A percentile compares a stretch with the other conserved stretches of the same genome.
Evolutionary conservation across 2,797 vertebrate species (phyloP).

Genomic region (Neosilurus hyrtlii): DNA sequence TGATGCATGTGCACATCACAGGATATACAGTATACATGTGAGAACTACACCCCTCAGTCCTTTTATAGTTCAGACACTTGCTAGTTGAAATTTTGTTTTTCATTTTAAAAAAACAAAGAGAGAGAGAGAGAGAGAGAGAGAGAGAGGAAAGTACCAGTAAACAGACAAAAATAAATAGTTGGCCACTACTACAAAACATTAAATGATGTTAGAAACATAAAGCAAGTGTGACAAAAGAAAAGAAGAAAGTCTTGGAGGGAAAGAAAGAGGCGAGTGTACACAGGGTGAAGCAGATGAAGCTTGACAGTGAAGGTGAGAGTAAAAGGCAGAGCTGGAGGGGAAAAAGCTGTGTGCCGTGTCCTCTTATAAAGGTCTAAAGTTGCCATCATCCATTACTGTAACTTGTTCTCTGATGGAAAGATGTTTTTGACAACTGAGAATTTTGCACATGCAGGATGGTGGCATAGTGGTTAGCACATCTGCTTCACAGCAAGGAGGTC

Average conservation of each 20-base stretch:
- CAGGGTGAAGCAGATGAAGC: constrained; percentile 43
- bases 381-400: constrained; percentile 19
- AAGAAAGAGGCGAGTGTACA: constrained; percentile 3
- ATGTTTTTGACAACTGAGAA: background rate
- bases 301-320: constrained; percentile 49
- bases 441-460: background rate
- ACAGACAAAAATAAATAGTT: background rate
- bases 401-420: background rate
- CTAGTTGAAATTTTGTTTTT: background rate
- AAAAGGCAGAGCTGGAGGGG: constrained; percentile 41
- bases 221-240: constrained; percentile 30
- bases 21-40: too few relatives aligned
- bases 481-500: too few relatives aligned
- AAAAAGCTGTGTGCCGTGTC: constrained; percentile 14
- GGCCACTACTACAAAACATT: constrained; percentile 6
- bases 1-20: too few relatives aligned
- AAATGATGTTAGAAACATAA: constrained; percentile 34
- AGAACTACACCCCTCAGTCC: too few relatives aligned
- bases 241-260: constrained; percentile 24
- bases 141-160: background rate
- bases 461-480: too few relatives aligned
- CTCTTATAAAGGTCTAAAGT: constrained; percentile 20
- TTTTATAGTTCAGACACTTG: too few relatives aligned
- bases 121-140: background rate
- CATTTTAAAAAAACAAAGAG: background rate